These are phyloP conservation scores for Perithous albicinctus DNA, from an alignment of 2,888 invertebrate genomes.

Conservation along the genomic window DNA sequence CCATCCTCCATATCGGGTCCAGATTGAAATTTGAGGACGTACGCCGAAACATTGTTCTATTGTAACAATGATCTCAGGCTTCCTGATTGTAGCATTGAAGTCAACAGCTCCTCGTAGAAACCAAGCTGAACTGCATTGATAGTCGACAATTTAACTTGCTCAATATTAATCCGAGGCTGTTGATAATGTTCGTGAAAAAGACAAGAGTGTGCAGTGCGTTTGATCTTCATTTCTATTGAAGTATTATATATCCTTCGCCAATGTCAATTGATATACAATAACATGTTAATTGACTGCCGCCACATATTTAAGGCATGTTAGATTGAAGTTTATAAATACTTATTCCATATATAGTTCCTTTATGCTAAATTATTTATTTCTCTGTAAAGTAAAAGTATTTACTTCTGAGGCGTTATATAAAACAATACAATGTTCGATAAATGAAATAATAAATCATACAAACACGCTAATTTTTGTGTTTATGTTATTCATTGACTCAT, in stretches of 20 bases:
- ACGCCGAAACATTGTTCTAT: neutral
- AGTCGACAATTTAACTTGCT: neutral
- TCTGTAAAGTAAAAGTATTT: slow-evolving; percentile 74
- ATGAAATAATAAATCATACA: slow-evolving; percentile 66
- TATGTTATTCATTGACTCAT: slow-evolving; percentile 50
- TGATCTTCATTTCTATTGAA: slow-evolving; percentile 38
- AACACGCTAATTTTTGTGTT: slow-evolving; percentile 49
- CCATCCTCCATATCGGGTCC: neutral
- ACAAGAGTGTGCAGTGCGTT: slow-evolving; percentile 34
- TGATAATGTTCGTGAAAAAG: slow-evolving; percentile 23
- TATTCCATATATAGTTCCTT: slow-evolving; percentile 57
- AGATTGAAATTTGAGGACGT: neutral
- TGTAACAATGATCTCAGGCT: neutral
- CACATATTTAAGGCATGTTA: slow-evolving; percentile 53
- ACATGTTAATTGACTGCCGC: slow-evolving; percentile 50
- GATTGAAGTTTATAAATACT: slow-evolving; percentile 48
- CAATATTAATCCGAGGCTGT: neutral
- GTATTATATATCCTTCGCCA: slow-evolving; percentile 25
- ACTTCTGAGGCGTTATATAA: slow-evolving; percentile 73
- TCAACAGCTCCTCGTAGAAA: neutral
- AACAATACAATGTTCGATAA: slow-evolving; percentile 73
- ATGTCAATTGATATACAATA: slow-evolving; percentile 41
- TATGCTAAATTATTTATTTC: slow-evolving; percentile 76
- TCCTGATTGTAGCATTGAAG: neutral
- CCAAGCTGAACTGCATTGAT: neutral